Conservation (phyloP, 2,113 vertebrate species). For the Porphyrio hochstetteri region DNA sequence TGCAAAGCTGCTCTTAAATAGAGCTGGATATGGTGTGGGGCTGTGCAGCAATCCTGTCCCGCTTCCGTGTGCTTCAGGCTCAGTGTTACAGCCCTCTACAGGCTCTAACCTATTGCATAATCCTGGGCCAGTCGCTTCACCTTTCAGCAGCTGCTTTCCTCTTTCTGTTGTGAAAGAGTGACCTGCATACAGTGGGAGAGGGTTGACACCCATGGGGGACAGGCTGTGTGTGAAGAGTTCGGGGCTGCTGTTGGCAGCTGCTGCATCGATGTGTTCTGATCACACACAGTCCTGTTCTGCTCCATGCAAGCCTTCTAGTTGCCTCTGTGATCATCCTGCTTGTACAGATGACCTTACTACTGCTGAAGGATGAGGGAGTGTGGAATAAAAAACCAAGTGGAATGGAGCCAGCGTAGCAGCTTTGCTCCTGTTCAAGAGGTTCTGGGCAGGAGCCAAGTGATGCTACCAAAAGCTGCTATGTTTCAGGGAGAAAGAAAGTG, state of each 20-base stretch:
- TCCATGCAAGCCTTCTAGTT: neutral
- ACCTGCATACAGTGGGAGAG: rapidly evolving
- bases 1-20: neutral
- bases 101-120: neutral
- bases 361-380: slow-evolving; percentile 29
- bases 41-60: neutral
- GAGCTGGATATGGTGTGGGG: neutral
- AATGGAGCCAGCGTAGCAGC: neutral
- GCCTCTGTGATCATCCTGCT: neutral
- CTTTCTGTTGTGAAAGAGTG: neutral
- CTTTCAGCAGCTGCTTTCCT: neutral
- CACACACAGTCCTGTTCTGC: neutral
- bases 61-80: neutral
- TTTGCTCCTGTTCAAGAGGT: slow-evolving; percentile 9
- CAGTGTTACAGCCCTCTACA: neutral
- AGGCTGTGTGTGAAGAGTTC: neutral
- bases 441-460: slow-evolving; percentile 24
- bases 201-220: neutral
- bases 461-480: slow-evolving; percentile 5
- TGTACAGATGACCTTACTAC: slow-evolving; percentile 4
- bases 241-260: neutral
- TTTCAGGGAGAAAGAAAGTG: slow-evolving; percentile 25
- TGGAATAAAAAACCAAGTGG: neutral
- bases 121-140: neutral
- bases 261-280: neutral